Evolutionary conservation across 2,113 vertebrate genomes (phyloP).

Genomic region (Ceratotherium simum): DNA sequence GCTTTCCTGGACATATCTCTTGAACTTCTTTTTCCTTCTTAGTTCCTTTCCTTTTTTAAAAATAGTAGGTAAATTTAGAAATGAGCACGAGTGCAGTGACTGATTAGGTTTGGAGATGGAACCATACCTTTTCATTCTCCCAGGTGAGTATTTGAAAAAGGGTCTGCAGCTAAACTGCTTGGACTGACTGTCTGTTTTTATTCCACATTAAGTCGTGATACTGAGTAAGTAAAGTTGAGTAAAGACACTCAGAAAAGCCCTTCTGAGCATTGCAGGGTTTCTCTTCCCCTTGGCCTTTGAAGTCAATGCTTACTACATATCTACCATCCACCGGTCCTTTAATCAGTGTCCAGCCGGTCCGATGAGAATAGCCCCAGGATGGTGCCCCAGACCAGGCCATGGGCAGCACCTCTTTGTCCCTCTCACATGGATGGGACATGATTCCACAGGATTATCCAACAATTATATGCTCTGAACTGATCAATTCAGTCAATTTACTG

Average conservation of each 20-base stretch:
- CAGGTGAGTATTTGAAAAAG: conserved; percentile 23
- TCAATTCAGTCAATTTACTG: conserved; percentile 96
- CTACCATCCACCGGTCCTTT: conserved; percentile 86
- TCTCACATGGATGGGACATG: conserved; percentile 94
- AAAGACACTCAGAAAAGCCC: conserved; percentile 47
- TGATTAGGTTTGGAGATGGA: neutral
- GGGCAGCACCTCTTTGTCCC: conserved; percentile 90
- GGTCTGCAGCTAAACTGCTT: neutral
- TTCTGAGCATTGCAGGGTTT: conserved; percentile 26
- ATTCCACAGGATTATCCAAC: conserved; percentile 95
- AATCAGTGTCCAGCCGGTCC: conserved; percentile 86
- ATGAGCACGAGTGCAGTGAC: neutral
- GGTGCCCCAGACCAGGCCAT: conserved; percentile 76
- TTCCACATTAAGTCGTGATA: neutral
- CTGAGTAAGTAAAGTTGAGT: neutral
- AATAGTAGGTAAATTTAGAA: conserved; percentile 12
- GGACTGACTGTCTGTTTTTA: neutral
- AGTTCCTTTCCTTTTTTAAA: neutral
- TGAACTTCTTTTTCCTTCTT: conserved; percentile 11
- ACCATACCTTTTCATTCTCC: neutral
- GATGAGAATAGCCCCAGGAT: conserved; percentile 81
- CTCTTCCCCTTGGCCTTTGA: conserved; percentile 54
- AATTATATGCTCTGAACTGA: conserved; percentile 95
- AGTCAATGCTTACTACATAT: conserved; percentile 77
- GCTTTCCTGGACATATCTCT: neutral